Percentiles rank a stretch among this genome's conserved stretches.
Evolutionary conservation across 2,888 invertebrate genomes (phyloP).

Genomic region (Listrodromus nycthemerus): DNA sequence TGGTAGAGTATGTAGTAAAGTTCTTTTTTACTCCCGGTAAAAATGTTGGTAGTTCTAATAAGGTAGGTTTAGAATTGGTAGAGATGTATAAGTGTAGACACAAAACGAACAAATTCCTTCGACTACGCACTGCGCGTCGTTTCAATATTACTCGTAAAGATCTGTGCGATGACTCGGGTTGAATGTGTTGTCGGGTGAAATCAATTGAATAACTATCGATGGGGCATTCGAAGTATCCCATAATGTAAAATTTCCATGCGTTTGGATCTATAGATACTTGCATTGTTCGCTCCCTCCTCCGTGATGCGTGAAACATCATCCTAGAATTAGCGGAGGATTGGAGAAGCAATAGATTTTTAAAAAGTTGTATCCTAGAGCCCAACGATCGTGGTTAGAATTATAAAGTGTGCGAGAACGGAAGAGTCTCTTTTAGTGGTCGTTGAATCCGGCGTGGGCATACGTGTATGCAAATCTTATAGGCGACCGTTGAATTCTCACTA

Average conservation of each 20-base stretch:
- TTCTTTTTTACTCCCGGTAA: too few species aligned
- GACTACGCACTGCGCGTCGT: slow-evolving; percentile 20
- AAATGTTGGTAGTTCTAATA: too few species aligned
- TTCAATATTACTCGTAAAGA: slow-evolving; percentile 36
- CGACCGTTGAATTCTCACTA: slow-evolving; percentile 49
- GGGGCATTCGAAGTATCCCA: slow-evolving; percentile 46
- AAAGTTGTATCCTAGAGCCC: not conserved
- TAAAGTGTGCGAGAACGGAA: slow-evolving; percentile 18
- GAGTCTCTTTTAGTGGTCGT: slow-evolving; percentile 36
- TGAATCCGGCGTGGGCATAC: slow-evolving; percentile 70
- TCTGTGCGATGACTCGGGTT: slow-evolving; percentile 39
- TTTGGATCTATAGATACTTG: not conserved
- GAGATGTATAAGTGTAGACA: too few species aligned
- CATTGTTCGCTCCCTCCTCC: not conserved
- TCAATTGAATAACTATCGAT: slow-evolving; percentile 48
- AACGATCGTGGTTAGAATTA: not conserved
- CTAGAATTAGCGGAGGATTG: slow-evolving; percentile 47
- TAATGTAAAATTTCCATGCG: slow-evolving; percentile 54
- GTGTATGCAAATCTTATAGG: slow-evolving; percentile 67
- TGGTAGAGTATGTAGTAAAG: too few species aligned
- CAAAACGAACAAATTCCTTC: slow-evolving; percentile 26
- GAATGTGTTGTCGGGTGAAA: slow-evolving; percentile 61
- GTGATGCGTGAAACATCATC: slow-evolving; percentile 18
- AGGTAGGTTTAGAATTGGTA: too few species aligned
- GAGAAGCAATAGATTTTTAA: not conserved